These are phyloP conservation scores for Ceyx erithaca DNA, from an alignment of 2,797 vertebrate genomes.

Conservation along the genomic window DNA sequence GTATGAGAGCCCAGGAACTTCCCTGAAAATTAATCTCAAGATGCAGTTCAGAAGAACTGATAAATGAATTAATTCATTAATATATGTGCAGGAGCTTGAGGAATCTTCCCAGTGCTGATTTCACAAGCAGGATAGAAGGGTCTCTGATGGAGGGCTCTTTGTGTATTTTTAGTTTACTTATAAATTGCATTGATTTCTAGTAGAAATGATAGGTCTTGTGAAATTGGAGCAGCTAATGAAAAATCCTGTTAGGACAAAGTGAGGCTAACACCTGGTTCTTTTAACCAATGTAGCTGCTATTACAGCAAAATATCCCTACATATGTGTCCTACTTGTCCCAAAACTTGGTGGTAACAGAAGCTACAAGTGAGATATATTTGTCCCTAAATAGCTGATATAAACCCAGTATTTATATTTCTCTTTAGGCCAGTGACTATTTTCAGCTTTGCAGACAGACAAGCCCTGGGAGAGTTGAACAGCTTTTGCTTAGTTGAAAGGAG, in stretches of 20 bases:
- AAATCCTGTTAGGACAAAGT: background rate
- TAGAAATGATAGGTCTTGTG: background rate
- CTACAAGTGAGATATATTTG: background rate
- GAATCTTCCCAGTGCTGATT: background rate
- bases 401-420: background rate
- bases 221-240: background rate
- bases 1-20: conserved; percentile 15
- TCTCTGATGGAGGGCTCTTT: background rate
- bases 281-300: background rate
- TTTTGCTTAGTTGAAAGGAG: background rate
- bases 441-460: background rate
- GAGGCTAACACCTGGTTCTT: background rate
- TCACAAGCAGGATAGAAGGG: background rate
- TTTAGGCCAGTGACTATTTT: background rate
- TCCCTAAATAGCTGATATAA: background rate
- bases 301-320: background rate
- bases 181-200: background rate
- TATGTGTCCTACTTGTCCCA: rapidly evolving
- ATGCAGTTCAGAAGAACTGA: background rate
- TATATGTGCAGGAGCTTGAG: background rate
- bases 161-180: background rate
- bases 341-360: background rate
- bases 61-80: background rate
- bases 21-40: conserved; percentile 19
- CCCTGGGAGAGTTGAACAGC: background rate